phyloP scores from a whole-genome alignment of 2,113 vertebrate species.

The Chloropsis hardwickii region DNA sequence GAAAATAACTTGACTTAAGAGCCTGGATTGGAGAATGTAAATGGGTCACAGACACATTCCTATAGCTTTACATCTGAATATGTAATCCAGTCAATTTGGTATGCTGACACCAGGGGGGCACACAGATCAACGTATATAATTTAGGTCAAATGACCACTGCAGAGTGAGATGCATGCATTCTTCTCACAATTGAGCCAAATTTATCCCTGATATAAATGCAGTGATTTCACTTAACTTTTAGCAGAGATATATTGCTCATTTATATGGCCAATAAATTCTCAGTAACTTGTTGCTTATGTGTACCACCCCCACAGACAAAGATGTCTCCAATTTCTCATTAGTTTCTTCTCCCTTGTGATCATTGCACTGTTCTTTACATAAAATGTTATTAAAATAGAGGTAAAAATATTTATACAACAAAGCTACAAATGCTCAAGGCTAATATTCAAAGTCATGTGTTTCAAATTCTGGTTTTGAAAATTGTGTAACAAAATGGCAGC shows the following conservation, averaged over 20 bases:
- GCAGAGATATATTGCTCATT: background rate
- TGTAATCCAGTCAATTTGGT: background rate
- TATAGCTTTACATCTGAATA: background rate
- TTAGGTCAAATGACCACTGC: slow-evolving; percentile 33
- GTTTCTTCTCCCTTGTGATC: background rate
- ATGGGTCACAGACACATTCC: slow-evolving; percentile 6
- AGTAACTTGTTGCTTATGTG: background rate
- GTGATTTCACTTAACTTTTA: background rate
- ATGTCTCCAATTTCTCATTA: background rate
- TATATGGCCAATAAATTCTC: background rate
- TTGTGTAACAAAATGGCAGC: background rate
- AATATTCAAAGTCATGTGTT: background rate
- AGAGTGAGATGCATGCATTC: background rate
- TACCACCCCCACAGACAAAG: background rate
- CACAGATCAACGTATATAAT: background rate
- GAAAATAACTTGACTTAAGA: background rate
- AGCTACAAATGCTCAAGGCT: background rate
- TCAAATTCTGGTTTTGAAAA: background rate
- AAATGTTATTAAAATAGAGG: background rate
- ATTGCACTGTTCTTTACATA: background rate
- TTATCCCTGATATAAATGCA: background rate
- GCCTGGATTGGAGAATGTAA: slow-evolving; percentile 12
- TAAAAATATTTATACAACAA: background rate
- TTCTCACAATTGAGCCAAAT: background rate
- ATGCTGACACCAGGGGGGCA: background rate